phyloP scores from a whole-genome alignment of 2,888 invertebrate species.

The Mactromeris polynyma region DNA sequence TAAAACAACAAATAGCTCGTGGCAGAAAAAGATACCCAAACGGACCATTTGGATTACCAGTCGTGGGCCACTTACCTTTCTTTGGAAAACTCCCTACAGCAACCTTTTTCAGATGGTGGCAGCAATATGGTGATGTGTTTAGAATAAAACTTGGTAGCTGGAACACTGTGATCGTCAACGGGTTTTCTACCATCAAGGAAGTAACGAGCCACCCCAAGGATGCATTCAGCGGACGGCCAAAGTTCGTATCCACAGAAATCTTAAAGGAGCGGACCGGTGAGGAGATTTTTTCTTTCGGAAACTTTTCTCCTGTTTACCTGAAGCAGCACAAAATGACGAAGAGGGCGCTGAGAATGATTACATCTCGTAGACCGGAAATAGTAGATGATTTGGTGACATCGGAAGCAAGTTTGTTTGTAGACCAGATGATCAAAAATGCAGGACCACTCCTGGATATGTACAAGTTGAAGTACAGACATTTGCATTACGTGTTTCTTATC shows the following conservation, averaged over 20 bases:
- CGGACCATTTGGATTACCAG: slow-evolving; percentile 69
- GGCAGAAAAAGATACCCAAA: slow-evolving; percentile 32
- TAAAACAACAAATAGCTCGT: background rate
- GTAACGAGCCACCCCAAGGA: slow-evolving; percentile 48
- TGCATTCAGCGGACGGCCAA: slow-evolving; percentile 64
- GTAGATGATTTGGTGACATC: slow-evolving; percentile 57
- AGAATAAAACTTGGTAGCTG: slow-evolving; percentile 68
- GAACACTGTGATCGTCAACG: slow-evolving; percentile 69
- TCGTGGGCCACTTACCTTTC: slow-evolving; percentile 71
- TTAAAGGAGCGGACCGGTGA: slow-evolving; percentile 26
- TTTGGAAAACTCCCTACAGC: slow-evolving; percentile 60
- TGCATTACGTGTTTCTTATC: slow-evolving; percentile 61
- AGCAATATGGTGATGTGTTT: slow-evolving; percentile 69
- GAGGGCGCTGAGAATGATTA: slow-evolving; percentile 49
- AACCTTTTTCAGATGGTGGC: slow-evolving; percentile 60
- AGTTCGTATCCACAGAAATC: slow-evolving; percentile 50
- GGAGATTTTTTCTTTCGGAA: slow-evolving; percentile 42
- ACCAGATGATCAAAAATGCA: background rate
- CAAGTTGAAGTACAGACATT: slow-evolving; percentile 26
- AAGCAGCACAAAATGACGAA: slow-evolving; percentile 50
- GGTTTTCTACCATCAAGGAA: slow-evolving; percentile 51
- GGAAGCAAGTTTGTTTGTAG: slow-evolving; percentile 30
- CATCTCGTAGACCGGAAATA: slow-evolving; percentile 47
- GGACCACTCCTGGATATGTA: slow-evolving; percentile 1
- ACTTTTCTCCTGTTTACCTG: slow-evolving; percentile 39